These are phyloP conservation scores for Bombus fervidus DNA, from an alignment of 1,140 invertebrate genomes.

Conservation along the genomic window DNA sequence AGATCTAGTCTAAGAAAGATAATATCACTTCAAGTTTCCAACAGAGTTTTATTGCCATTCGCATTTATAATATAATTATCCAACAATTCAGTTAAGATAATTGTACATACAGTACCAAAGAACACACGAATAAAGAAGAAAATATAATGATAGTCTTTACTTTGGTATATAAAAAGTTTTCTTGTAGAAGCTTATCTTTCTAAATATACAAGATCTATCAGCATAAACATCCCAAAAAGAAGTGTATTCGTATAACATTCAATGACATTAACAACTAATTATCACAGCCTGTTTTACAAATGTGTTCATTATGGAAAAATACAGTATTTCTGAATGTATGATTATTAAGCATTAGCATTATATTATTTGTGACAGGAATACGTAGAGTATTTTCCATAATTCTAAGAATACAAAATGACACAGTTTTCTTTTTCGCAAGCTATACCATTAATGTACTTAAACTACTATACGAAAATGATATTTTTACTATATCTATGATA, in stretches of 20 bases:
- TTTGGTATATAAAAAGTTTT: constrained; percentile 44
- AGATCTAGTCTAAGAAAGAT: constrained; percentile 58
- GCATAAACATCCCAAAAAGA: constrained; percentile 42
- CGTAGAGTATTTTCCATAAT: constrained; percentile 3
- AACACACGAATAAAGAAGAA: constrained; percentile 45
- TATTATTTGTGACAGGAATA: constrained; percentile 4
- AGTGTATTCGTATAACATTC: constrained; percentile 40
- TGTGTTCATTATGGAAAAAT: constrained; percentile 39
- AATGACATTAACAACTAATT: constrained; percentile 48
- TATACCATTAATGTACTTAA: constrained; percentile 37
- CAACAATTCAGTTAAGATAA: constrained; percentile 41
- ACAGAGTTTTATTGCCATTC: constrained; percentile 63
- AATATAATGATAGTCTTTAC: constrained; percentile 36
- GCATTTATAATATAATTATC: constrained; percentile 58
- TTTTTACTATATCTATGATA: constrained; percentile 44
- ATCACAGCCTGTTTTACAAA: constrained; percentile 63
- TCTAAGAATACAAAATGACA: constrained; percentile 23
- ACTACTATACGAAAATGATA: constrained; percentile 41
- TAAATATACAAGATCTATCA: constrained; percentile 60
- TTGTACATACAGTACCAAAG: constrained; percentile 48
- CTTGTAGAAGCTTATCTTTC: constrained; percentile 42
- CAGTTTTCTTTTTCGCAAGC: constrained; percentile 11
- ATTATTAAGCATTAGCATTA: not conserved
- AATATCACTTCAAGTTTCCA: constrained; percentile 58
- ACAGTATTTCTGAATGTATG: constrained; percentile 25